Evolutionary conservation across 2,797 vertebrate genomes (phyloP), one percentile per base, ranked within the genome.

Genomic region (Cryptoblepharus egeriae): DNA sequence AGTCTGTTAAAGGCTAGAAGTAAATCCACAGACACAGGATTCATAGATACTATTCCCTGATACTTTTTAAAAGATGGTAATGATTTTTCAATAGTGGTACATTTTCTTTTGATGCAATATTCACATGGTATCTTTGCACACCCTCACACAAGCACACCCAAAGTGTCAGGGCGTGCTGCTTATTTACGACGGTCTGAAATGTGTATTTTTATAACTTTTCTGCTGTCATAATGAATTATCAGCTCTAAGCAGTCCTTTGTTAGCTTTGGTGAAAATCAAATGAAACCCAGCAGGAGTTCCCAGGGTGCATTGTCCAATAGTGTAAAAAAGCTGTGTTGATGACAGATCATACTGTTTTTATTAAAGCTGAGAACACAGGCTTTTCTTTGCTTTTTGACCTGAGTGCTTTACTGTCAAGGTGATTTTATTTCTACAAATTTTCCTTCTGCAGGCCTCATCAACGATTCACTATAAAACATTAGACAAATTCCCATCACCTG

Each of bases 341-440:
- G 97, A 98, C 96, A 97, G 97, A 97, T 98, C 96, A 97, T 97
- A 95, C 96, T 96, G 96, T 97, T 98, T 97, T 97, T 96, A 98
- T 98, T 98, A 97, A 97, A 96, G 95, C 96, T 95, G 94, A 97
- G 96, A 97, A 95, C 93, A 97, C 93, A 95, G 92, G 92, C 95
- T 96, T 97, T 94, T 95, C 96, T 97, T 97, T 96, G 94, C 95
- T 96, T 96, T 95, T 96, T 97, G 97, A 98, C 97, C 96, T 95
- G 89, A 73, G 95, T 94, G 93, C 96, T 97, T 95, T 94, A 97
- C 97, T 96, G 96, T 96, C 96, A 97, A 96, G 96, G 94, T 96
- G 97, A 97, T 97, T 97, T 97, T 96, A 97, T 96, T 97, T 96
- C 93, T 97, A 98, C 97, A 98, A 98, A 98, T 98, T 97, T 97